A percentile compares a stretch with the other conserved stretches of the same genome.
Evolutionary conservation across 92 coral and sea anemone genomes (phyloP).

Genomic region (Epizoanthus stellaris): DNA sequence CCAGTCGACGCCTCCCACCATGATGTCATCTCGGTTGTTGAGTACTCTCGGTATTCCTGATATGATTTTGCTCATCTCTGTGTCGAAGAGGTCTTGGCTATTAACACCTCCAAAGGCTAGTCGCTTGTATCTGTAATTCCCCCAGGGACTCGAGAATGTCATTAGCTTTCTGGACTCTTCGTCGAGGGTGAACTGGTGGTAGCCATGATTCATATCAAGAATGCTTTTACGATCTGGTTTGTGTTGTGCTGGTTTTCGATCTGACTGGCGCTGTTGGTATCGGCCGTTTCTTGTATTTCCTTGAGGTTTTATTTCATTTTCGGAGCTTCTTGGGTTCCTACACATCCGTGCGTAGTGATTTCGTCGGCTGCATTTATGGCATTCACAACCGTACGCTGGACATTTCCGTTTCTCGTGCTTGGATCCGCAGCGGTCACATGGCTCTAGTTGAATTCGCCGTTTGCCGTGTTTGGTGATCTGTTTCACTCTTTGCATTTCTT

Average conservation of each 20-base stretch:
- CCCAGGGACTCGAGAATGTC: slow-evolving; percentile 54
- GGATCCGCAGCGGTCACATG: slow-evolving; percentile 47
- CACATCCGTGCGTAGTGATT: slow-evolving; percentile 65
- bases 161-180: slow-evolving; percentile 44
- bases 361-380: slow-evolving; percentile 54
- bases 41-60: slow-evolving; percentile 61
- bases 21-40: slow-evolving; percentile 70
- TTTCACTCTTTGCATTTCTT: too few species aligned
- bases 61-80: slow-evolving; percentile 50
- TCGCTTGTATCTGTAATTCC: slow-evolving; percentile 60
- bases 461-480: too few species aligned
- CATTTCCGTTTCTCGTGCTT: slow-evolving; percentile 49
- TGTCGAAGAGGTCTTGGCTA: slow-evolving; percentile 74
- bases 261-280: slow-evolving; percentile 12
- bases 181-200: slow-evolving; percentile 41
- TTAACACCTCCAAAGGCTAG: slow-evolving; percentile 58
- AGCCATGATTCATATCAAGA: slow-evolving; percentile 58
- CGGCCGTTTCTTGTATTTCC: background rate
- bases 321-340: background rate
- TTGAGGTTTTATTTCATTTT: too few species aligned
- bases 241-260: slow-evolving; percentile 35
- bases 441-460: background rate
- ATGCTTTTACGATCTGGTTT: slow-evolving; percentile 45
- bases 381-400: slow-evolving; percentile 54
- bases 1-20: slow-evolving; percentile 63